These are phyloP conservation scores for Toxotes chatareus DNA, from an alignment of 2,113 vertebrate species.

Conservation along the genomic window DNA sequence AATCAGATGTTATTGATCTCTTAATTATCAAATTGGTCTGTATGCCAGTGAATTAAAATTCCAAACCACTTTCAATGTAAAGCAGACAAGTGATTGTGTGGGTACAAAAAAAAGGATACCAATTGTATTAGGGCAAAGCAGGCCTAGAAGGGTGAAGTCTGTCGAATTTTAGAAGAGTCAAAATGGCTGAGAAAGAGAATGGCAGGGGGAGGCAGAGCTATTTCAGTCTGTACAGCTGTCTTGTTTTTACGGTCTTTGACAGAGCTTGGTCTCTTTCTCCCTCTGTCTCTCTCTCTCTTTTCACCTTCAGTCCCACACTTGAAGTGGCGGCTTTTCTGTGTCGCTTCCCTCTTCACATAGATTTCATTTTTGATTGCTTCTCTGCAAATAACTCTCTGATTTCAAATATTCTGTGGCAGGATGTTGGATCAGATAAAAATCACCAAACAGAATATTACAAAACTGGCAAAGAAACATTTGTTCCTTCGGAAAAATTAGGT, in stretches of 20 bases:
- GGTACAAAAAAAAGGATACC: conserved; percentile 28
- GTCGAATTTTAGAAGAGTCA: conserved; percentile 53
- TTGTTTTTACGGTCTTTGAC: conserved; percentile 72
- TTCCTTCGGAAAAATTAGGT: background rate
- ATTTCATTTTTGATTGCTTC: background rate
- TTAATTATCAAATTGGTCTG: background rate
- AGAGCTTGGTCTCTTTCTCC: conserved; percentile 52
- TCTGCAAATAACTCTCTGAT: background rate
- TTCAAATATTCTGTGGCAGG: background rate
- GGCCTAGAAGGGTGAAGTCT: conserved; percentile 49
- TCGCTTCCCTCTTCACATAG: background rate
- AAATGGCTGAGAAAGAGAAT: conserved; percentile 68
- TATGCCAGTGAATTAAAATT: background rate
- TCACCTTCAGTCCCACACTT: conserved; percentile 58
- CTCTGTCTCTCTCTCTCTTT: conserved; percentile 44
- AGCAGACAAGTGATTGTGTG: background rate
- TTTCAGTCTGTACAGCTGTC: conserved; percentile 81
- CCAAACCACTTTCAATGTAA: background rate
- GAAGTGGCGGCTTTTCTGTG: background rate
- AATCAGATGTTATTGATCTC: conserved; percentile 11
- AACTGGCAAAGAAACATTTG: background rate
- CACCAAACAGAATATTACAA: background rate
- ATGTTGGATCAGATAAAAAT: background rate
- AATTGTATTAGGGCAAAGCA: conserved; percentile 10
- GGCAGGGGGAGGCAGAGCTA: conserved; percentile 58